Base-by-base conservation (phyloP, 1,140 invertebrate genomes). In the Aphaenogaster rudis region DNA sequence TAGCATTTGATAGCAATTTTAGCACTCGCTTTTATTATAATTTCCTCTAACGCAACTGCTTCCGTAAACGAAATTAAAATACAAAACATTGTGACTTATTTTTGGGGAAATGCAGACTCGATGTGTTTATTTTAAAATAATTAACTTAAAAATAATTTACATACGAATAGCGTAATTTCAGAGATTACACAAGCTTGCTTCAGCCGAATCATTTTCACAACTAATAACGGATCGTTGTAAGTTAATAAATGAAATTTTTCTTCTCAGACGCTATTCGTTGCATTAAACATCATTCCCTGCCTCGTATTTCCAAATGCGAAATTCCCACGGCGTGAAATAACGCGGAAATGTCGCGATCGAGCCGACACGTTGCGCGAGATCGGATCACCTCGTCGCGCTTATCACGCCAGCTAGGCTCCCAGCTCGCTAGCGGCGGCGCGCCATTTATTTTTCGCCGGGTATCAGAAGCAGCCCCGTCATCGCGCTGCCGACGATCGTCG, bases 381-480 rank as follows among this genome's bases (percentile, higher is more conserved):
- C 80, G 42, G 57, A 84, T 84, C 80, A 63, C 42, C 69, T 74
- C 80, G 69, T 74, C 80, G 80, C 69, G 80, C 80, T 84, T 84
- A 84, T 84, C 80, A 74, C 54, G 80, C 54, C n/a, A 21, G 28
- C 21, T 21, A 21, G 21, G 21, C 28, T 28, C 28, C 28, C 28
- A 28, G 80, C 69, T 84, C 54, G 69, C 80, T 48, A 39, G 13
- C 67, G 69, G 69, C 80, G 17, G 67, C 71, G 69, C 69, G 71
- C 80, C 80, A 84, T 84, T 84, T 84, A 84, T 84, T 84, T 76
- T 84, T 72, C 66, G 59, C n/a, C 57, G 69, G 42, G 69, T 84
- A 84, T 84, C 80, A 84, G 80, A 84, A 84, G 69, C 80, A 84
- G 80, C 69, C 80, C 69, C 80, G 80, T 84, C 80, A 84, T 84